Base-by-base conservation (phyloP, 1,140 invertebrate genomes). In the Nymphalis io region DNA sequence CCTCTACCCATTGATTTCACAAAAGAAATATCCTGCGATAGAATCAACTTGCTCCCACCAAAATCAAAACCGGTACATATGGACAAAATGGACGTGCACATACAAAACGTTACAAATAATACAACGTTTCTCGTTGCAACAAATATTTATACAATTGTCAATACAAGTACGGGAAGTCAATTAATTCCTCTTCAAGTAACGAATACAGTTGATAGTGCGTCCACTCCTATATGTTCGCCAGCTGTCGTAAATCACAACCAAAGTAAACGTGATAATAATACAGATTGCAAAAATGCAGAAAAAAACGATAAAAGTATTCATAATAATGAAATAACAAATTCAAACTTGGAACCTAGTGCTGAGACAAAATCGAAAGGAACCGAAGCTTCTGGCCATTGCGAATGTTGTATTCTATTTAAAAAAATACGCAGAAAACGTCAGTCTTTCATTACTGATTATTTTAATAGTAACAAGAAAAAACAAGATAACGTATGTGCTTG, bases 401-500 rank as follows among this genome's bases (percentile, higher is more conserved):
- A 53, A n/a, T 90, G 88, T 64, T 90, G 88, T 70, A 2, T 69
- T 3, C 23, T 80, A 16, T 40, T 88, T 21, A 78, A 76, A 62
- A 82, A 61, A 39, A 86, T 89, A 55, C 73, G 69, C 23, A 83
- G 80, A 70, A 15, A 51, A 5, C 75, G 70, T 71, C 84, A 88
- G 51, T 79, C 74, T 8, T 16, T 67, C 0, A 85, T 90, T 42
- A 85, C 80, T 0, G 85, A 89, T 23, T 90, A 78, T 60, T 83
- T 88, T 63, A 74, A 70, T 42, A 33, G 33, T 58, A 62, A 58
- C 20, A 51, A 18, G 42, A 27, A 77, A 76, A 23, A 64, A 48
- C 48, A 70, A 21, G 13, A 27, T 44, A 18, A 39, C 13, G 1
- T 83, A 78, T 69, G 69, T 70, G 23, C 38, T 46, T 90, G 88